A percentile compares a stretch with the other conserved stretches of the same genome.
These are phyloP conservation scores for Chalcosyrphus nemorum DNA, from an alignment of 2,888 invertebrate species.

Conservation along the genomic window DNA sequence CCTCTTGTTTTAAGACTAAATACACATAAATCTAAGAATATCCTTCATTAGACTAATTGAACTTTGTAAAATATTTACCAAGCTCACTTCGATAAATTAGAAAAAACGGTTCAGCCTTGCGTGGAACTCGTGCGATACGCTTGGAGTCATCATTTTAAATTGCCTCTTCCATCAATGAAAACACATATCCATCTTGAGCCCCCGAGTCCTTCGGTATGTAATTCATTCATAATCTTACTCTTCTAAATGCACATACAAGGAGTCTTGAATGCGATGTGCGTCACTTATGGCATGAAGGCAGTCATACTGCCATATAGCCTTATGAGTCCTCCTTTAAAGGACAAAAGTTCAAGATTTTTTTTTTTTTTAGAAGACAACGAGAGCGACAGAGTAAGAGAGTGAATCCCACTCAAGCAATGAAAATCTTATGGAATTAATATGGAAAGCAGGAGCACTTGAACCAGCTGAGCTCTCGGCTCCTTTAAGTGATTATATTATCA, in stretches of 20 bases:
- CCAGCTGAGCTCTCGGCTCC: constrained; percentile 32
- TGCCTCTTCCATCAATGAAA: neutral
- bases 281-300: neutral
- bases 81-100: constrained; percentile 2
- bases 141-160: neutral
- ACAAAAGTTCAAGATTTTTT: constrained; percentile 8
- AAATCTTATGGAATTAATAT: constrained; percentile 25
- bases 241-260: neutral
- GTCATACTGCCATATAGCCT: neutral
- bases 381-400: neutral
- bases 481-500: constrained; percentile 15
- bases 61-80: constrained; percentile 6
- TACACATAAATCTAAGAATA: neutral
- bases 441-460: constrained; percentile 22
- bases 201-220: neutral
- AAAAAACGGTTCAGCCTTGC: neutral
- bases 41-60: constrained; percentile 16
- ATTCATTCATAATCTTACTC: neutral
- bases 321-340: neutral
- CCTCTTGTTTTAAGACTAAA: neutral
- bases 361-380: no score
- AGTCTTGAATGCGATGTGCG: neutral
- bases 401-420: neutral
- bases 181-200: neutral
- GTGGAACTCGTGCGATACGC: neutral